A percentile compares a stretch with the other conserved stretches of the same genome.
Conservation (phyloP, 2,888 invertebrate species). For the Euplagia quadripunctaria region DNA sequence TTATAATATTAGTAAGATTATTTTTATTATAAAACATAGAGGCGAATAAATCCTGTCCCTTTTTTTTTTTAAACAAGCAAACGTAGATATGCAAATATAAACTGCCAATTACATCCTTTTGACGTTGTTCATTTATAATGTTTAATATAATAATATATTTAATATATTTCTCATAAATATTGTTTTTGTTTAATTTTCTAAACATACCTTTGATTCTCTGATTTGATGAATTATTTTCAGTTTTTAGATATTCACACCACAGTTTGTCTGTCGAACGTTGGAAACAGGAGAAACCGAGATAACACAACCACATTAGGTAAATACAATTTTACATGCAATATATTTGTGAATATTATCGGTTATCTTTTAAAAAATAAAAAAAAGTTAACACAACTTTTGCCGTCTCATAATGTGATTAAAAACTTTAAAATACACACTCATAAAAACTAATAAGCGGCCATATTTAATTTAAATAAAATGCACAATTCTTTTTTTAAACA, state of each 20-base stretch:
- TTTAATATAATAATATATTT: background rate
- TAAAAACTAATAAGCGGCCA: background rate
- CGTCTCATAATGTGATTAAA: background rate
- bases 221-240: too few relatives aligned
- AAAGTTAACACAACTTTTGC: too few relatives aligned
- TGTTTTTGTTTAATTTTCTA: background rate
- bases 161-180: background rate
- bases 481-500: background rate
- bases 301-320: conserved; percentile 5
- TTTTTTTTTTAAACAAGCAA: background rate
- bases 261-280: background rate
- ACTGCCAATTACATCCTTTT: background rate
- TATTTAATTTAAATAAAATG: background rate
- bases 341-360: background rate
- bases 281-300: conserved; percentile 10
- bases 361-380: background rate
- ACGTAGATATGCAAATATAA: background rate
- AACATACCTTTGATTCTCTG: background rate
- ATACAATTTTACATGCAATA: background rate
- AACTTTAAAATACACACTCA: background rate
- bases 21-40: background rate
- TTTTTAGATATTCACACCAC: background rate
- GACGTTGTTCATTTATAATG: background rate
- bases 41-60: background rate
- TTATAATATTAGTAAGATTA: too few relatives aligned